Conservation (phyloP, 2,113 vertebrate genomes). For the Psettodes erumei region DNA sequence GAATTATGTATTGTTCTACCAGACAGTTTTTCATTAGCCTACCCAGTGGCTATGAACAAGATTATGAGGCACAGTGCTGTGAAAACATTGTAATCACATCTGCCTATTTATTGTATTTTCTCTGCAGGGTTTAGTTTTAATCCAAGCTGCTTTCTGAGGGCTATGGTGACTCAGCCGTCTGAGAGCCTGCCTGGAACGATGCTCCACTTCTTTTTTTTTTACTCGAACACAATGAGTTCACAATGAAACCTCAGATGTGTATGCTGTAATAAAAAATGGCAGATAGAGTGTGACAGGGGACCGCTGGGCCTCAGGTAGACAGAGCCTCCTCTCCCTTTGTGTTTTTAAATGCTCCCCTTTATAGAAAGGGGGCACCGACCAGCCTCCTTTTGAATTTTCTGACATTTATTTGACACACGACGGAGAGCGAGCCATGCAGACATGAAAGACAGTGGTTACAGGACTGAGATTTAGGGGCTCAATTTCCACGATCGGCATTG, state of each 20-base stretch:
- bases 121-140: slow-evolving; percentile 22
- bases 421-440: slow-evolving; percentile 22
- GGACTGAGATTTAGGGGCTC: slow-evolving; percentile 34
- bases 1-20: too few relatives aligned
- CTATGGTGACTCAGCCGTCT: background rate
- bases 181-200: slow-evolving; percentile 1
- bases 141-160: background rate
- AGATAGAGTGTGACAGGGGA: slow-evolving; percentile 13
- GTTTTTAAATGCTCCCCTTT: slow-evolving; percentile 41
- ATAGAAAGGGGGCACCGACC: slow-evolving; percentile 11
- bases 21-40: too few relatives aligned
- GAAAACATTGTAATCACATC: background rate
- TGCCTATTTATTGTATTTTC: background rate
- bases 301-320: slow-evolving; percentile 33
- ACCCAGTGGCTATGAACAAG: background rate
- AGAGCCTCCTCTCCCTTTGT: slow-evolving; percentile 43
- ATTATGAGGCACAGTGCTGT: background rate
- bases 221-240: slow-evolving; percentile 9
- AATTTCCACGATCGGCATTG: slow-evolving; percentile 51
- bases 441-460: slow-evolving; percentile 42
- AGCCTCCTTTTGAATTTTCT: slow-evolving; percentile 54
- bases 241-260: slow-evolving; percentile 15
- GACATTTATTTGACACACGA: slow-evolving; percentile 61
- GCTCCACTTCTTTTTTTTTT: slow-evolving; percentile 6
- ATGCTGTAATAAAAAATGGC: background rate